Conservation (phyloP, 2,888 invertebrate species). For the Junonia oenone region DNA sequence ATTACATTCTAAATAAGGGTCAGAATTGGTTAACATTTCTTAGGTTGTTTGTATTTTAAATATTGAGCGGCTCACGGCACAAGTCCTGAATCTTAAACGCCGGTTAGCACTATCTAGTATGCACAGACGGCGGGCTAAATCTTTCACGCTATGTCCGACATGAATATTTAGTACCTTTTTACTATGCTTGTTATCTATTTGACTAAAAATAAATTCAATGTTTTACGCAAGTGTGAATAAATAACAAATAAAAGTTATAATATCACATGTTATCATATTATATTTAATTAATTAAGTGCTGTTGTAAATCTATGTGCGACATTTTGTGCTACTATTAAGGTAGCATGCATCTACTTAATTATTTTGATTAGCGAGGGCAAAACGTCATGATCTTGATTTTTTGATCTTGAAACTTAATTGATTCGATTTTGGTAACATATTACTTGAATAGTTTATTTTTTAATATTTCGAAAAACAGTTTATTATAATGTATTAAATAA, state of each 20-base stretch:
- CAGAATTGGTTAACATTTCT: conserved; percentile 4
- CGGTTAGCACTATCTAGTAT: conserved; percentile 12
- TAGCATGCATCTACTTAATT: too few relatives aligned
- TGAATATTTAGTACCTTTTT: conserved; percentile 20
- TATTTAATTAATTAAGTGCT: too few relatives aligned
- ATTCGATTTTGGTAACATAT: too few relatives aligned
- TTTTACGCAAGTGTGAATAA: background rate
- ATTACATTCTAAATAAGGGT: background rate
- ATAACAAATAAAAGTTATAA: background rate
- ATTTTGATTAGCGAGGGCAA: too few relatives aligned
- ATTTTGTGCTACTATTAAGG: too few relatives aligned
- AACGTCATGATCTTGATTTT: too few relatives aligned
- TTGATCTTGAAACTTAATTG: too few relatives aligned
- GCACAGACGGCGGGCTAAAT: conserved; percentile 15
- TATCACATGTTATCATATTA: too few relatives aligned
- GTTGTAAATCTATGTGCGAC: too few relatives aligned
- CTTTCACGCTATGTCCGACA: conserved; percentile 11
- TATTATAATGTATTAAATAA: too few relatives aligned
- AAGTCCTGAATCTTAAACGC: conserved; percentile 20
- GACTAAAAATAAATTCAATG: background rate
- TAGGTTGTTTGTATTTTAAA: conserved; percentile 5
- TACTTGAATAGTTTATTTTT: too few relatives aligned
- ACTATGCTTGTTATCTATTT: background rate
- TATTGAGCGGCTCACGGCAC: conserved; percentile 17
- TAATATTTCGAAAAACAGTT: too few relatives aligned